Evolutionary conservation across 1,140 invertebrate genomes (phyloP), one percentile per base, ranked within the genome.

Genomic region (Harpegnathos saltator): DNA sequence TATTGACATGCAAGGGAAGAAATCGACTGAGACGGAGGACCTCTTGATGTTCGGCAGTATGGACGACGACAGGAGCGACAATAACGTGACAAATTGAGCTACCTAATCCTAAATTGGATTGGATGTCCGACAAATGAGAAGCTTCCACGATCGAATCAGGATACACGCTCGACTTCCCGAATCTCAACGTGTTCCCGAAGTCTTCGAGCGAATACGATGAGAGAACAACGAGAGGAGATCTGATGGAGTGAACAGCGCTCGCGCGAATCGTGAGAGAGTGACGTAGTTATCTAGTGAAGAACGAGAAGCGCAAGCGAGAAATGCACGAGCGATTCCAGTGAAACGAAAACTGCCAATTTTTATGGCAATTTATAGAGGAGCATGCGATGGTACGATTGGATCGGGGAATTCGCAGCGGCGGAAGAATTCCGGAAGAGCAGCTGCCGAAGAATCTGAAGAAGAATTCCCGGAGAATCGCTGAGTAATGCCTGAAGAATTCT

Each of bases 1-100:
- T 66, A 94, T 95, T 29, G 94, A 95, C 74, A 95, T 95, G 95
- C 90, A 92, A 33, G 93, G 92, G 0, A 90, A 82, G 22, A 91
- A 90, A 33, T 38, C 58, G 0, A 19, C 66, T 9, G 84, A 92
- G 33, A 62, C 73, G 26, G 85, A 90, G 33, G 89, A 93, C 63
- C 83, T 93, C 0, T 69, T 93, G 4, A 72, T 92, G 0, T 92
- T 93, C 50, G 14, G 24, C 5, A 77, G 29, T 11, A 2, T 22
- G 15, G 75, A 84, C 3, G 90, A 91, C 14, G 89, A 91, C 26
- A 91, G 88, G 22, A 83, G 81, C 4, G 82, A 85, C 15, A 72
- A 83, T 52, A 62, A 82, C 52, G 82, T 59, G 52, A 72, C 71
- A 29, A 82, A 75, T 9, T 74, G 69, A 74, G 62, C 48, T 19